Evolutionary conservation across 2,797 vertebrate species (phyloP).

Genomic region (Myripristis murdjan): DNA sequence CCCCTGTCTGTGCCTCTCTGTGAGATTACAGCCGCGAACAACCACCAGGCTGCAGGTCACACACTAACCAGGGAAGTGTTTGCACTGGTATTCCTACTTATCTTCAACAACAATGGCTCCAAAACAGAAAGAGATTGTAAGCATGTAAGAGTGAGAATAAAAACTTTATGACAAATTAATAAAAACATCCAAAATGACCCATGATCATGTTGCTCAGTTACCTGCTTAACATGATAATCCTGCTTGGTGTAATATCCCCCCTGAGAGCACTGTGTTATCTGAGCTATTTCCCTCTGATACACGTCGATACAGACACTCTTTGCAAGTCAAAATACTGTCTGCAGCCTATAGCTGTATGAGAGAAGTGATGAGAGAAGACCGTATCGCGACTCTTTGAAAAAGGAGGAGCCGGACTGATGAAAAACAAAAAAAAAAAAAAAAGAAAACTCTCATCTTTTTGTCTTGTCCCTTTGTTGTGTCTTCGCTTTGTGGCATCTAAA

Average conservation of each 20-base stretch:
- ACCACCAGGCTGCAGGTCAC: constrained; percentile 17
- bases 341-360: background rate
- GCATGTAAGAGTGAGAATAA: no score
- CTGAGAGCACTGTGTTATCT: background rate
- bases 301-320: background rate
- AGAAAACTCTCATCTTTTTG: no score
- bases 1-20: constrained; percentile 29
- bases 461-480: constrained; percentile 39
- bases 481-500: constrained; percentile 34
- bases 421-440: no score
- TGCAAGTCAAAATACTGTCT: constrained; percentile 12
- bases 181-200: background rate
- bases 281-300: background rate
- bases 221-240: background rate
- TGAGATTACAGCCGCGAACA: constrained; percentile 40
- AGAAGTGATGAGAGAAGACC: constrained; percentile 11
- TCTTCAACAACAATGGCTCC: constrained; percentile 7
- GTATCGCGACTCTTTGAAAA: constrained; percentile 28
- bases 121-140: constrained; percentile 1
- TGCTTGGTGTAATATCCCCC: background rate
- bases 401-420: background rate
- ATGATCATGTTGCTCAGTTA: background rate
- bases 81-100: background rate
- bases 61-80: constrained; percentile 2
- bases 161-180: background rate